These are phyloP conservation scores for Camponotus pennsylvanicus DNA, from an alignment of 1,140 invertebrate species.

Conservation along the genomic window DNA sequence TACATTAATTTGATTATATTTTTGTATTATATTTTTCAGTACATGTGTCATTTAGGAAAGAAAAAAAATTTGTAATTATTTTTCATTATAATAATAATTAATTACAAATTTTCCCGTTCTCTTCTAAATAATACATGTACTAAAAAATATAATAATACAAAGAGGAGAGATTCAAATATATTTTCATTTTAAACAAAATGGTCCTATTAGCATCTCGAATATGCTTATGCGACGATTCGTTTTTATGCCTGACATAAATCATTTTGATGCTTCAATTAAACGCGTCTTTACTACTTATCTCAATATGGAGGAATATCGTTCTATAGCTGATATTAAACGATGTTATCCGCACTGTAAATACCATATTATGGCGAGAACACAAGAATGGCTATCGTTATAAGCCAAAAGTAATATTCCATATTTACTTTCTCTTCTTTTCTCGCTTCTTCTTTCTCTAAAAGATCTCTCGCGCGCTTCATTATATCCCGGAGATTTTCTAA, in stretches of 20 bases:
- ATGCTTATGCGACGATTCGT: background rate
- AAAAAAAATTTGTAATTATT: background rate
- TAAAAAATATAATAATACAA: no score
- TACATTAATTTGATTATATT: no score
- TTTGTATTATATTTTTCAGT: no score
- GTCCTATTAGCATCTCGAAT: background rate
- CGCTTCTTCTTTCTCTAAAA: background rate
- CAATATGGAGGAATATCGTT: background rate
- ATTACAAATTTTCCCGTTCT: no score
- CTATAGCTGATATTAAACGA: constrained; percentile 28
- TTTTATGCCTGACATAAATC: constrained; percentile 13
- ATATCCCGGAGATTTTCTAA: constrained; percentile 49
- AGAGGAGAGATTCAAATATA: background rate
- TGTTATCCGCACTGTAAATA: constrained; percentile 28
- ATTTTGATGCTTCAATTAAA: constrained; percentile 17
- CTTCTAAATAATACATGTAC: no score
- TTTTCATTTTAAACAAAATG: background rate
- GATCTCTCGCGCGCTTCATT: constrained; percentile 36
- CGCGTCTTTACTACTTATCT: background rate
- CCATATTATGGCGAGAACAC: background rate
- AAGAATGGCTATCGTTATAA: background rate
- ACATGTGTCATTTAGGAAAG: background rate
- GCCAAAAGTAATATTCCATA: constrained; percentile 31
- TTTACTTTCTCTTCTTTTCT: background rate
- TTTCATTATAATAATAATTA: no score